Conservation (phyloP, 1,140 invertebrate genomes). For the Thereuonema tuberculata region DNA sequence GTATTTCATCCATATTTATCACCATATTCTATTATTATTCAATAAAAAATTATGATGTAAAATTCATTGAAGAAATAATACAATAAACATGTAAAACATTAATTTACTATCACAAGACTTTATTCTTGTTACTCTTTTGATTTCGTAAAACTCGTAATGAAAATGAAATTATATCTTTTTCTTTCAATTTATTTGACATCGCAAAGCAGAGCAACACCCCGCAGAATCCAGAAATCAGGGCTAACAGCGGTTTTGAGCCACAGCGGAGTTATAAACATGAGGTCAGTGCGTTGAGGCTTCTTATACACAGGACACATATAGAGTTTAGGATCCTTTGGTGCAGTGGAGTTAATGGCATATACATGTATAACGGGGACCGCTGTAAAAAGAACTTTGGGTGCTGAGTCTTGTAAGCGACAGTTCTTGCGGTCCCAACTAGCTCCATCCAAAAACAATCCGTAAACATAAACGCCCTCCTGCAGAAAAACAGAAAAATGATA, state of each 20-base stretch:
- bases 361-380: constrained; percentile 94
- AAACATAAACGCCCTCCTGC: constrained; percentile 75
- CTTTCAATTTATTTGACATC: constrained; percentile 75
- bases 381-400: constrained; percentile 70
- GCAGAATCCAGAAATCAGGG: constrained; percentile 78
- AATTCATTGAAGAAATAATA: too few relatives aligned
- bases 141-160: too few relatives aligned
- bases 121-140: too few relatives aligned
- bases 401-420: constrained; percentile 76
- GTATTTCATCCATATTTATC: too few relatives aligned
- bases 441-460: constrained; percentile 87
- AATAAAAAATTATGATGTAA: too few relatives aligned
- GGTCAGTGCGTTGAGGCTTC: constrained; percentile 81
- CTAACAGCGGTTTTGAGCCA: constrained; percentile 75
- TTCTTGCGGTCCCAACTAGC: constrained; percentile 75
- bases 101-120: too few relatives aligned
- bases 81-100: too few relatives aligned
- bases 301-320: constrained; percentile 95
- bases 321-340: constrained; percentile 64
- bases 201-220: constrained; percentile 88
- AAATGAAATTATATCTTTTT: too few relatives aligned
- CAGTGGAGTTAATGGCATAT: constrained; percentile 86
- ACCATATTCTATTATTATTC: too few relatives aligned
- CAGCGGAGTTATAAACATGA: constrained; percentile 88
- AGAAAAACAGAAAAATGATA: too few relatives aligned